Evolutionary conservation across 2,888 invertebrate species (phyloP).

Genomic region (Dicranocentrus wangi): DNA sequence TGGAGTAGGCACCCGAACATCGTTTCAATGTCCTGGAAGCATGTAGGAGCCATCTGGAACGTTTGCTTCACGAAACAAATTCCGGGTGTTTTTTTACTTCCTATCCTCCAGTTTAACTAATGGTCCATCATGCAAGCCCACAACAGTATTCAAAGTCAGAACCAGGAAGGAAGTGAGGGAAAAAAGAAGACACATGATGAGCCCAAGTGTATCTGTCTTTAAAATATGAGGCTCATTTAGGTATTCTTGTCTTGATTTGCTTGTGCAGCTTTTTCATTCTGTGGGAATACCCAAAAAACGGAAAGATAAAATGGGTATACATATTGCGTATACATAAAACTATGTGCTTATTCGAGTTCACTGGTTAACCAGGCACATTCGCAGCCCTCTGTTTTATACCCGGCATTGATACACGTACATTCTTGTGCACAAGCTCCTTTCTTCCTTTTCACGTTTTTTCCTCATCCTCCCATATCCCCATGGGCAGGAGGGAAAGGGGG

Average conservation of each 20-base stretch:
- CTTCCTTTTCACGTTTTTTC: constrained; percentile 42
- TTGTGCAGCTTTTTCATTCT: constrained; percentile 44
- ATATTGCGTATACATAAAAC: not conserved
- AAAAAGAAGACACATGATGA: constrained; percentile 50
- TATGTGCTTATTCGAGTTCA: not conserved
- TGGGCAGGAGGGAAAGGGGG: constrained; percentile 42
- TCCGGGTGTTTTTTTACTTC: too few relatives aligned
- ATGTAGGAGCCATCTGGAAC: too few relatives aligned
- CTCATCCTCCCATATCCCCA: constrained; percentile 43
- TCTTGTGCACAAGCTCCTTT: constrained; percentile 16
- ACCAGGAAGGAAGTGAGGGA: constrained; percentile 9
- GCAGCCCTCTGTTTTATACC: too few relatives aligned
- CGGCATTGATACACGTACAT: not conserved
- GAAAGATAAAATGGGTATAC: not conserved
- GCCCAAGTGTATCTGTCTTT: constrained; percentile 60
- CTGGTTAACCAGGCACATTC: constrained; percentile 17
- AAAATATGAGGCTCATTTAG: constrained; percentile 63
- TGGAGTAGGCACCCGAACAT: not conserved
- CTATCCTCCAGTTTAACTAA: too few relatives aligned
- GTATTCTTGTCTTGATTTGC: constrained; percentile 65
- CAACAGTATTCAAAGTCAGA: constrained; percentile 44
- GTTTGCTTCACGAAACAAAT: too few relatives aligned
- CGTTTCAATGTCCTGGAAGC: too few relatives aligned
- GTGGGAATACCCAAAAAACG: not conserved
- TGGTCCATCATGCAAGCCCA: too few relatives aligned